These are phyloP conservation scores for Rhingia campestris DNA, from an alignment of 2,888 invertebrate species.

Conservation along the genomic window DNA sequence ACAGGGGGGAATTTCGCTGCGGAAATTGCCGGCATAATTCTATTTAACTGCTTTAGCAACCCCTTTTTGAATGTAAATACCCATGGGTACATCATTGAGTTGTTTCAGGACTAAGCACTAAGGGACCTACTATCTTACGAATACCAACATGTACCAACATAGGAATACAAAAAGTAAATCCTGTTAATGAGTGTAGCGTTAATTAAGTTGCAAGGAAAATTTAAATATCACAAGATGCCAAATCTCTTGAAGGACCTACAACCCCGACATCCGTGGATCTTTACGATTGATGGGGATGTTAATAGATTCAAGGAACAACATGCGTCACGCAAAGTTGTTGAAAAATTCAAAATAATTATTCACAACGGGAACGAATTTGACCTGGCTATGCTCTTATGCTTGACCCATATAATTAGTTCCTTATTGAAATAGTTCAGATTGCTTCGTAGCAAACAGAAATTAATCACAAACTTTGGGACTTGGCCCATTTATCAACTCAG, in stretches of 20 bases:
- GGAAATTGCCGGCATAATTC: conserved; percentile 8
- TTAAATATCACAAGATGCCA: not conserved
- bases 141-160: conserved; percentile 21
- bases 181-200: conserved; percentile 14
- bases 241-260: not conserved
- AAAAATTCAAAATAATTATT: conserved; percentile 43
- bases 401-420: conserved; percentile 37
- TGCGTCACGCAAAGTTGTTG: not conserved
- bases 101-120: not conserved
- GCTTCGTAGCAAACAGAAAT: conserved; percentile 14
- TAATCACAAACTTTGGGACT: conserved; percentile 44
- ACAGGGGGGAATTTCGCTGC: conserved; percentile 5
- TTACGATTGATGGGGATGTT: conserved; percentile 1
- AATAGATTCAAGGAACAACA: not conserved
- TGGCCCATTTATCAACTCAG: conserved; percentile 24
- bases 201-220: conserved; percentile 7
- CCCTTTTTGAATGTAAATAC: conserved; percentile 16
- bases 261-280: not conserved
- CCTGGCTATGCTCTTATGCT: not conserved
- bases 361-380: conserved; percentile 36
- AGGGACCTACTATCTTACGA: not conserved
- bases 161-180: not conserved
- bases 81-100: conserved; percentile 7
- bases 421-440: conserved; percentile 26
- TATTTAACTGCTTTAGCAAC: not conserved